Conservation (phyloP, 2,113 vertebrate genomes). For the Stomatorhinus ivindoensis region DNA sequence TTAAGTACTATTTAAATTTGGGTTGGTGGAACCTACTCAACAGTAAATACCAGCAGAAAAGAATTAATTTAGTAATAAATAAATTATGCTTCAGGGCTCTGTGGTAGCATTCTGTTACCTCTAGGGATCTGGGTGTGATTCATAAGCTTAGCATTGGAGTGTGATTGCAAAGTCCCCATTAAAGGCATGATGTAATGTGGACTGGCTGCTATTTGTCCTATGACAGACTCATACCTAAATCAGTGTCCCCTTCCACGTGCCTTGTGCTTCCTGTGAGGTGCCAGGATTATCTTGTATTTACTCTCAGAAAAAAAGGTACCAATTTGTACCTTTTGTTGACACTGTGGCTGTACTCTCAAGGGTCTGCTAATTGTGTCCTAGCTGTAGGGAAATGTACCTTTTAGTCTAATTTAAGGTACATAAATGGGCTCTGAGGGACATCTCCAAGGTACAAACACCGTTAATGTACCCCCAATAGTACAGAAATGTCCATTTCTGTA, state of each 20-base stretch:
- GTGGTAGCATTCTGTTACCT: neutral
- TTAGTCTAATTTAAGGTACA: neutral
- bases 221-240: neutral
- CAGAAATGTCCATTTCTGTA: neutral
- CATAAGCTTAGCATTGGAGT: neutral
- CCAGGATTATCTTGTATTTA: neutral
- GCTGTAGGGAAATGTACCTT: neutral
- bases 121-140: neutral
- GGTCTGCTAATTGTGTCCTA: neutral
- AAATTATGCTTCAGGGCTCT: neutral
- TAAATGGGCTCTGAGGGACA: neutral
- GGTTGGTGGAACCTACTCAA: neutral
- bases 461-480: neutral
- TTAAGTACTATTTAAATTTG: conserved; percentile 4
- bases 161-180: neutral
- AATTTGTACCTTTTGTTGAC: neutral
- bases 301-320: neutral
- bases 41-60: conserved; percentile 3
- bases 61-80: conserved; percentile 2
- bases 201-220: neutral
- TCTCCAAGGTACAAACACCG: neutral
- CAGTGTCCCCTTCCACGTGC: neutral
- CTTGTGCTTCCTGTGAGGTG: neutral
- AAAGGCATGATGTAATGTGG: neutral
- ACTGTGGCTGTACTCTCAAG: neutral